phyloP scores from a whole-genome alignment of 2,113 vertebrate genomes.

The Trinectes maculatus region DNA sequence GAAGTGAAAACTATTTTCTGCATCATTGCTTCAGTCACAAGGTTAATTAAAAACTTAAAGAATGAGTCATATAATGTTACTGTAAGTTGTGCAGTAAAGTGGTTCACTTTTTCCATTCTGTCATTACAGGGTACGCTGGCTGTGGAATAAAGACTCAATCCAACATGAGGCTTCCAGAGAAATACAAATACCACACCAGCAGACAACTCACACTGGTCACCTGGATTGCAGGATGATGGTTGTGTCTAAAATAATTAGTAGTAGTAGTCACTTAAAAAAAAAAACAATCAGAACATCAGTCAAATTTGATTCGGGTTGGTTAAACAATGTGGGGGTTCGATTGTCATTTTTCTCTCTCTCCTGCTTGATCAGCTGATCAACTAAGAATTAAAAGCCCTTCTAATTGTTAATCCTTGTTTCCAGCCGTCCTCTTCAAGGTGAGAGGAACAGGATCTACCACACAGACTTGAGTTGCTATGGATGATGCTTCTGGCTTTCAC shows the following conservation, averaged over 20 bases:
- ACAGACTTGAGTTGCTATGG: slow-evolving; percentile 24
- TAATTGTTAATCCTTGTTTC: slow-evolving; percentile 41
- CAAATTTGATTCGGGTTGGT: background rate
- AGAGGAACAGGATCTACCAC: slow-evolving; percentile 41
- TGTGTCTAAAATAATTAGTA: slow-evolving; percentile 10
- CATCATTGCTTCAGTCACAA: background rate
- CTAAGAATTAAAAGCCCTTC: slow-evolving; percentile 30
- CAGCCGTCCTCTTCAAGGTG: slow-evolving; percentile 7
- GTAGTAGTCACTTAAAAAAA: background rate
- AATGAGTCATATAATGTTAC: background rate
- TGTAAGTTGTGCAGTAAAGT: slow-evolving; percentile 7
- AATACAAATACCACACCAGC: slow-evolving; percentile 50
- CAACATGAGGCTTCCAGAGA: slow-evolving; percentile 35
- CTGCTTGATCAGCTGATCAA: slow-evolving; percentile 27
- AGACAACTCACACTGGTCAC: slow-evolving; percentile 28
- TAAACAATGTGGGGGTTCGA: background rate
- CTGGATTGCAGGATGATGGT: slow-evolving; percentile 20
- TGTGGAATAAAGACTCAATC: slow-evolving; percentile 42
- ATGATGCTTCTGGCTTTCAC: slow-evolving; percentile 44
- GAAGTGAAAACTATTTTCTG: background rate
- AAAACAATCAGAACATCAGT: background rate
- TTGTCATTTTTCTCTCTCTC: background rate
- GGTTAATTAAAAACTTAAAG: background rate
- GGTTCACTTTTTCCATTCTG: slow-evolving; percentile 33
- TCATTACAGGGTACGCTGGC: slow-evolving; percentile 7